Percentiles rank a stretch among this genome's conserved stretches.
phyloP scores from a whole-genome alignment of 2,888 invertebrate genomes.

The Criorhina ranunculi region DNA sequence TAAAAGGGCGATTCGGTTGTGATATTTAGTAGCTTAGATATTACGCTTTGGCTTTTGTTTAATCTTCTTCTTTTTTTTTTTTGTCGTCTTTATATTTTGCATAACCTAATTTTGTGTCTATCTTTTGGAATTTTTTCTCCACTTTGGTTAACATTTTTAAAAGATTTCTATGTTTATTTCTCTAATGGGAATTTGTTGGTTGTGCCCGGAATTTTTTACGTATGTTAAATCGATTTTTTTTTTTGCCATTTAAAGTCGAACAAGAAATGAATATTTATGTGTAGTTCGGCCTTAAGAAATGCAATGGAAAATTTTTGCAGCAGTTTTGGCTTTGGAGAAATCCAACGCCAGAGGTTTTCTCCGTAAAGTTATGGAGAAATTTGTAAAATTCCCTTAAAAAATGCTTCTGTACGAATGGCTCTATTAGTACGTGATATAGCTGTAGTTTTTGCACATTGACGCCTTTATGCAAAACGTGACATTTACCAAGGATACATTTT shows the following conservation, averaged over 20 bases:
- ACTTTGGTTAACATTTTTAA: slow-evolving; percentile 21
- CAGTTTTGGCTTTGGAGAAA: background rate
- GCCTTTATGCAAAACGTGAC: too few species aligned
- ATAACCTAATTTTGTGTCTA: slow-evolving; percentile 9
- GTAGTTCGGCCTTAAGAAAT: slow-evolving; percentile 1
- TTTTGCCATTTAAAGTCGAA: slow-evolving; percentile 4
- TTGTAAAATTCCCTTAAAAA: background rate
- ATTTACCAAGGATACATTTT: too few species aligned
- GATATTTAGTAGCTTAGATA: slow-evolving; percentile 19
- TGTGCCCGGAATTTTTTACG: slow-evolving; percentile 15
- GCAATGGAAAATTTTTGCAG: background rate
- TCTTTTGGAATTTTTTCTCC: background rate
- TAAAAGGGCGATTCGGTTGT: slow-evolving; percentile 11
- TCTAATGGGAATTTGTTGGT: slow-evolving; percentile 19
- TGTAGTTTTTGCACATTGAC: too few species aligned
- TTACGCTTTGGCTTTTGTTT: slow-evolving; percentile 20
- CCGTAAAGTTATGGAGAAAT: background rate
- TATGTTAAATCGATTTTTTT: slow-evolving; percentile 23
- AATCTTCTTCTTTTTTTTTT: background rate
- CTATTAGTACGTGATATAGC: too few species aligned
- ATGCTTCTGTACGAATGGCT: too few species aligned
- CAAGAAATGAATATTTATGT: slow-evolving; percentile 24
- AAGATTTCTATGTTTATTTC: slow-evolving; percentile 48
- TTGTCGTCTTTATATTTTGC: background rate
- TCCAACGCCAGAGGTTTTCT: background rate